These are phyloP conservation scores for Tokudaia tokunoshimensis DNA, from an alignment of 2,797 vertebrate species.

Conservation along the genomic window DNA sequence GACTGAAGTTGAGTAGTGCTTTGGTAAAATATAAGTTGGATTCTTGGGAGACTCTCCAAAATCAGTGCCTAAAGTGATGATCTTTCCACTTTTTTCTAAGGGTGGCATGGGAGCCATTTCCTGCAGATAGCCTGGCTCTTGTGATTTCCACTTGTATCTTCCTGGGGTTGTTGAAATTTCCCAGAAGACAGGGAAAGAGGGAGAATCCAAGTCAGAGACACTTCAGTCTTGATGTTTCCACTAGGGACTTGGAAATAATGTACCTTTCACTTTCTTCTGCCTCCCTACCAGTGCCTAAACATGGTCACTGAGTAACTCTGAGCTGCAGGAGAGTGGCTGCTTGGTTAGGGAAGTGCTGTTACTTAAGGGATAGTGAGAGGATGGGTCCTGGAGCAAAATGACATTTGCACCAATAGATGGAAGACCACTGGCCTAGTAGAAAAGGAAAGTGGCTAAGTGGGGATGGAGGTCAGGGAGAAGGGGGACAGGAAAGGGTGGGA, in stretches of 20 bases:
- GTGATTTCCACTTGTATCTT: constrained; percentile 11
- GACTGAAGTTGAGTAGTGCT: constrained; percentile 20
- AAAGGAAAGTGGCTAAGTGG: background rate
- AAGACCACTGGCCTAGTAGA: background rate
- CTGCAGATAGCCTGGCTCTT: background rate
- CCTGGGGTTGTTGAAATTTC: background rate
- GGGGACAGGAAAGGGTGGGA: background rate
- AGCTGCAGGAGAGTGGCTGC: background rate
- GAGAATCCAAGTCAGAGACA: background rate
- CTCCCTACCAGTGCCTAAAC: background rate
- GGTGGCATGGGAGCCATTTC: background rate
- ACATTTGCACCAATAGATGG: background rate
- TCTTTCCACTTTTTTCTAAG: background rate
- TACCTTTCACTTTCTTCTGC: background rate
- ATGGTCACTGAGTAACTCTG: background rate
- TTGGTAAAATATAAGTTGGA: constrained; percentile 23
- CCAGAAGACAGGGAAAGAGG: background rate
- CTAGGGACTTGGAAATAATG: background rate
- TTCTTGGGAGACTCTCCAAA: background rate
- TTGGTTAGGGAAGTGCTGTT: background rate
- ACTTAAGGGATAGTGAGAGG: background rate
- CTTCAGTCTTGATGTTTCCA: background rate
- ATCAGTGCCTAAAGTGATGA: constrained; percentile 35
- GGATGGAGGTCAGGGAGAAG: background rate
- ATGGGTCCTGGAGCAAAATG: background rate